Evolutionary conservation across 2,113 vertebrate species (phyloP).

Genomic region (Acanthisitta chloris): DNA sequence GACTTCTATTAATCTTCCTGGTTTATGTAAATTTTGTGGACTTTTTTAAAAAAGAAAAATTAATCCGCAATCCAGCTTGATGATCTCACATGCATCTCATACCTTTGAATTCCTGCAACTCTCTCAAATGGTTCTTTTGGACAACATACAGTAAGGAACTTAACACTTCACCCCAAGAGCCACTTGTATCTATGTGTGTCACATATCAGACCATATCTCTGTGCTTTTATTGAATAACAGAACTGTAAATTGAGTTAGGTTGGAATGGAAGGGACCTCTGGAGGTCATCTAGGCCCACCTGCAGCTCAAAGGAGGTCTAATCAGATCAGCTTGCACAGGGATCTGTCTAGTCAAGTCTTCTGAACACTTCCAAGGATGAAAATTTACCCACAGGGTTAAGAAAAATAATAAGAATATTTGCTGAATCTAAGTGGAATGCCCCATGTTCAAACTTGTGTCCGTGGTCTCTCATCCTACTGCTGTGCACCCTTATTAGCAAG

Average conservation of each 20-base stretch:
- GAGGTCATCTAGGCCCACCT: neutral
- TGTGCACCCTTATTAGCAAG: neutral
- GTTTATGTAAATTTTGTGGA: accelerated
- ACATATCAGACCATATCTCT: neutral
- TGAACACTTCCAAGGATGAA: neutral
- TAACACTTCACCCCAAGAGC: neutral
- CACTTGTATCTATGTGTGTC: neutral
- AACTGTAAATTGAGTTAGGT: neutral
- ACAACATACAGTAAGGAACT: neutral
- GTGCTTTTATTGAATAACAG: neutral
- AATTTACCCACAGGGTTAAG: neutral
- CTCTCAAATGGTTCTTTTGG: neutral
- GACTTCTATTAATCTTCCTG: neutral
- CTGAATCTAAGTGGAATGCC: neutral
- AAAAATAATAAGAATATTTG: neutral
- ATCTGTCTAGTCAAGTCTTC: neutral
- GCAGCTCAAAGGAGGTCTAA: neutral
- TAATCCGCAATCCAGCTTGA: neutral
- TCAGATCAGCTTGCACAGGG: neutral
- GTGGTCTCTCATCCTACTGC: neutral
- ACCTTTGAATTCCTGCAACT: neutral
- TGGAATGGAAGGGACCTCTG: neutral
- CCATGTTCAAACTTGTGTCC: neutral
- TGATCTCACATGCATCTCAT: neutral
- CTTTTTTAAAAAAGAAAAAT: neutral